Base-by-base conservation (phyloP, 1,140 invertebrate species). In the Zaprionus tsacasi region DNA sequence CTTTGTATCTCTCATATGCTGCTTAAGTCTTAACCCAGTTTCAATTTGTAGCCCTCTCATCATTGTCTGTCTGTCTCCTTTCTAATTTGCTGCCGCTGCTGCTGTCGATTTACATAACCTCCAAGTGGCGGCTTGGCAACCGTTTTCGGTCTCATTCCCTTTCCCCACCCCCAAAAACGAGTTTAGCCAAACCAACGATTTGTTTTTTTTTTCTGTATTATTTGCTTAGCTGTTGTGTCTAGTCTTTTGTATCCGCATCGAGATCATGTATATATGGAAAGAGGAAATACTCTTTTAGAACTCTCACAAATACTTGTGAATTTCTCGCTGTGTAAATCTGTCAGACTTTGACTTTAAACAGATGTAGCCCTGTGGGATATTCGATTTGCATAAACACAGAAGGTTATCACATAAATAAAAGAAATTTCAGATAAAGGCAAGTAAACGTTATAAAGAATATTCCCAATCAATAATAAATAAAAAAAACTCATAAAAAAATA, bases 51-150 rank as follows among this genome's bases (percentile, higher is more conserved):
- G 72, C 76, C 74, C 81, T 76, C 60, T 64, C 59, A 73, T 76
- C 79, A 68, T 71, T 74, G 79, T 88, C 73, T 74, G 79, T 88
- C 73, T 74, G 79, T 88, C 73, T 79, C 82, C 82, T 88, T 86
- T 86, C 82, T 88, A 86, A 86, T 86, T 86, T 82, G 56, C 67
- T 66, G 27, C 27, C 6, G 27, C 27, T 30, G 27, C 27, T 30
- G 36, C 69, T 61, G 48, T 61, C 55, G 61, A 86, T 86, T 87
- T 87, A 79, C 82, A 88, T 86, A 88, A 88, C 82, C 63, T 72
- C 73, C 43, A 69, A 59, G 50, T 35, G 8, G 48, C 10, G 25
- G 48, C 81, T 70, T 81, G 65, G 71, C 76, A 86, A 79, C 82
- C 30, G 17, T 17, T 43, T 36, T 35, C 17, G 6, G 17, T 38